These are phyloP conservation scores for Idaea dimidiata DNA, from an alignment of 2,888 invertebrate species.

Conservation along the genomic window DNA sequence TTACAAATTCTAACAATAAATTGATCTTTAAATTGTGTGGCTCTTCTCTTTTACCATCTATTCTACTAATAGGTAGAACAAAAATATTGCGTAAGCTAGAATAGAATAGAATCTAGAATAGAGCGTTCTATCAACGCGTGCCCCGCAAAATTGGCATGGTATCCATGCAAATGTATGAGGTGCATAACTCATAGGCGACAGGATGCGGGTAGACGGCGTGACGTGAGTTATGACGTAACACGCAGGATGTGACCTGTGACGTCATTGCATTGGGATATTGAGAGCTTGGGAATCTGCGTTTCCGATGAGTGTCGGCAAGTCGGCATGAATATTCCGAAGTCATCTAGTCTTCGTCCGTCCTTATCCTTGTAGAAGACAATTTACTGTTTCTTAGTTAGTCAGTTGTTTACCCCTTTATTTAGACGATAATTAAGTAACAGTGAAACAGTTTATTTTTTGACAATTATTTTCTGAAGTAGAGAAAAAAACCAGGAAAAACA, in stretches of 20 bases:
- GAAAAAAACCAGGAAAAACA: too few species aligned
- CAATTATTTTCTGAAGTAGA: too few species aligned
- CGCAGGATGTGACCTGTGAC: constrained; percentile 33
- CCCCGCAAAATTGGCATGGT: constrained; percentile 25
- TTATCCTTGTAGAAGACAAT: background rate
- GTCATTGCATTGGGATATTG: constrained; percentile 38
- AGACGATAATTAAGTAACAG: too few species aligned
- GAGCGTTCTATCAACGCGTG: background rate
- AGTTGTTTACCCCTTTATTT: too few species aligned
- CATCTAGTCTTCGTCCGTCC: background rate
- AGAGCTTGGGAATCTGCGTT: constrained; percentile 32
- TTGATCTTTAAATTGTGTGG: background rate
- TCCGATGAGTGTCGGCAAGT: constrained; percentile 32
- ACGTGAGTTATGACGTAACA: constrained; percentile 54
- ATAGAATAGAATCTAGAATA: background rate
- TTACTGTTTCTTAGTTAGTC: background rate
- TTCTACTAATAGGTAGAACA: too few species aligned
- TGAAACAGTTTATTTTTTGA: too few species aligned
- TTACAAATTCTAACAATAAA: constrained; percentile 3
- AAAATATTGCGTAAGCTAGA: too few species aligned
- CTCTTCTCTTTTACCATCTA: background rate
- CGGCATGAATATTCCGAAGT: background rate
- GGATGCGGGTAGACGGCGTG: constrained; percentile 37
- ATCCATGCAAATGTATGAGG: constrained; percentile 42
- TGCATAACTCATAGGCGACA: constrained; percentile 46